phyloP scores from a whole-genome alignment of 2,888 invertebrate species.

The Galerucella calmariensis region DNA sequence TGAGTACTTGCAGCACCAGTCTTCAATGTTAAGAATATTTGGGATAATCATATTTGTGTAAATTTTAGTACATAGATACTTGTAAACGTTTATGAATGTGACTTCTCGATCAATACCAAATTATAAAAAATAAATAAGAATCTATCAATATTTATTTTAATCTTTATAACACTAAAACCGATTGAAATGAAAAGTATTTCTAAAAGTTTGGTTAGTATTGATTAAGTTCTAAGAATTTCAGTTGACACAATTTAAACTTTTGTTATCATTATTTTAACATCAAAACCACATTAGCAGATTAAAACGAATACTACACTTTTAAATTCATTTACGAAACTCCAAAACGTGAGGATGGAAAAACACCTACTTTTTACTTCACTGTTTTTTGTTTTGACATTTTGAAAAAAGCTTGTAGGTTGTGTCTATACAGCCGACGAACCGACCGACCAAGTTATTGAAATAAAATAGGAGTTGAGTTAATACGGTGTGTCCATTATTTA shows the following conservation, averaged over 20 bases:
- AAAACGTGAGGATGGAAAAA: not conserved
- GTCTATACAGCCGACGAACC: conserved; percentile 1
- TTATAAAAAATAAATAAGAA: not conserved
- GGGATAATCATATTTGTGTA: conserved; percentile 52
- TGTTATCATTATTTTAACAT: not conserved
- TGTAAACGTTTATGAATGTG: not conserved
- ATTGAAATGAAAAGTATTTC: not conserved
- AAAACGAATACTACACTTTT: not conserved
- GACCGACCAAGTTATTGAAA: not conserved
- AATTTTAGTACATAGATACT: not conserved
- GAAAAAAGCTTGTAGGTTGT: conserved; percentile 10
- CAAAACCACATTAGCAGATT: not conserved
- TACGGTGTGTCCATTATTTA: not conserved
- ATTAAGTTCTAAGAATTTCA: not conserved
- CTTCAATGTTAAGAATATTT: conserved; percentile 55
- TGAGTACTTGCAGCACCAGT: conserved; percentile 57
- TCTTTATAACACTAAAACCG: too few relatives aligned
- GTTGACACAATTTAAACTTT: not conserved
- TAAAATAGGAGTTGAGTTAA: not conserved
- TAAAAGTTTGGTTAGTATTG: conserved; percentile 3
- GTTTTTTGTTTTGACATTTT: conserved; percentile 8
- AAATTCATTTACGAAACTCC: not conserved
- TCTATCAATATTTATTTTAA: too few relatives aligned
- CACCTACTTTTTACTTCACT: not conserved
- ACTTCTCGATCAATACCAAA: not conserved